Percentiles rank a stretch among this genome's conserved stretches.
Conservation (phyloP, 2,888 invertebrate genomes). For the Isoperla grammatica region DNA sequence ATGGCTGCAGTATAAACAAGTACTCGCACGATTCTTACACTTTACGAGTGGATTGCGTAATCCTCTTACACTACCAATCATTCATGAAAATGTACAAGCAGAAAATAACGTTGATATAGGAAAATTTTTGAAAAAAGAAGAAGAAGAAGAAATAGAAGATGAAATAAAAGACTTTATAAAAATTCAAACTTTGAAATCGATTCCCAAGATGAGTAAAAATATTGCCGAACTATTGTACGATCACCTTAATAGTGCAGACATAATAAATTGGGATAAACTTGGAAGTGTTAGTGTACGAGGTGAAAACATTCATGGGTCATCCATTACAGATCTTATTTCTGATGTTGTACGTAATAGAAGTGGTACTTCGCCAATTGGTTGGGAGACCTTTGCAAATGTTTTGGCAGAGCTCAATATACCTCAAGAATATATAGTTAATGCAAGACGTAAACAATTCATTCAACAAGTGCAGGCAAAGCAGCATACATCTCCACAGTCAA, state of each 20-base stretch:
- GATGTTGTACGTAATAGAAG: not conserved
- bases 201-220: too few species aligned
- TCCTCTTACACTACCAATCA: too few species aligned
- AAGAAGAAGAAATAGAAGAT: too few species aligned
- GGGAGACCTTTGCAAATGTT: not conserved
- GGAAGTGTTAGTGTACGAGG: not conserved
- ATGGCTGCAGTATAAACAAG: not conserved
- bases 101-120: too few species aligned
- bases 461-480: too few species aligned
- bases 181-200: too few species aligned
- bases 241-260: not conserved
- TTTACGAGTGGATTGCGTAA: not conserved
- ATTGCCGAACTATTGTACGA: constrained; percentile 9
- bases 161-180: too few species aligned
- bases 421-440: not conserved
- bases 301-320: not conserved
- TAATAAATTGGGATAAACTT: not conserved
- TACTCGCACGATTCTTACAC: not conserved
- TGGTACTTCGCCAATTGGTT: not conserved
- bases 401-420: not conserved
- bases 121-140: too few species aligned
- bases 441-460: too few species aligned
- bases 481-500: too few species aligned
- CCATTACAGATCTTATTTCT: not conserved
- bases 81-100: too few species aligned